Evolutionary conservation across 2,797 vertebrate species (phyloP), one percentile per base, ranked within the genome.

Genomic region (Spinus olivaceus): DNA sequence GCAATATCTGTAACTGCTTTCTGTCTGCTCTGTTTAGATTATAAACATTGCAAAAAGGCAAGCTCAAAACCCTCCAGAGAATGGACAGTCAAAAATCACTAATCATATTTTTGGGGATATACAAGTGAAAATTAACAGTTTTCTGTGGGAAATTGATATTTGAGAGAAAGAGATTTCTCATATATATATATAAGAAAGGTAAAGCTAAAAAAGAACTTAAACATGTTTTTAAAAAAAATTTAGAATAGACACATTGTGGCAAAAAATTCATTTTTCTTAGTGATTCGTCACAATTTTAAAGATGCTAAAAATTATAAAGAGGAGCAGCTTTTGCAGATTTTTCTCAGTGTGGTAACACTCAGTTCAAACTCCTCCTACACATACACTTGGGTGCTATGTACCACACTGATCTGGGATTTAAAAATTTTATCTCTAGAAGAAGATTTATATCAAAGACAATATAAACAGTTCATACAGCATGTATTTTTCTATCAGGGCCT

Each of bases 271-370:
- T 51, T 86, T 87, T 72, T 74, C 30, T 82, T 53, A 79, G 51
- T 77, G 86, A 88, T 78, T 74, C 32, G 12, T 50, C 41, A 61
- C 44, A 49, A 16, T 80, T 92, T 90, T 22, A 35, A 90, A 88
- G 69, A 78, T 12, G 27, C 1, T n/a, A n/a, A 47, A 69, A 71
- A 4, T 30, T 76, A 51, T 27, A 66, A 81, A 86, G 37, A 93
- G 74, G 8, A 90, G 61, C 24, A 66, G 74, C 32, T 87, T 95
- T 84, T 94, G 70, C 59, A 94, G 56, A 37, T 92, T 90, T 88
- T 86, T 76, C 47, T 46, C 65, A 86, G 59, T 79, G 80, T 83
- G 81, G 51, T 77, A 41, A 54, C 64, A 89, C 44, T 77, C 79
- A 82, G 60, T 70, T 90, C 64, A 81, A 94, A 82, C 30, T 86